Evolutionary conservation across 2,888 invertebrate species (phyloP), one percentile per base, ranked within the genome.

Genomic region (Trachelus tabidus): DNA sequence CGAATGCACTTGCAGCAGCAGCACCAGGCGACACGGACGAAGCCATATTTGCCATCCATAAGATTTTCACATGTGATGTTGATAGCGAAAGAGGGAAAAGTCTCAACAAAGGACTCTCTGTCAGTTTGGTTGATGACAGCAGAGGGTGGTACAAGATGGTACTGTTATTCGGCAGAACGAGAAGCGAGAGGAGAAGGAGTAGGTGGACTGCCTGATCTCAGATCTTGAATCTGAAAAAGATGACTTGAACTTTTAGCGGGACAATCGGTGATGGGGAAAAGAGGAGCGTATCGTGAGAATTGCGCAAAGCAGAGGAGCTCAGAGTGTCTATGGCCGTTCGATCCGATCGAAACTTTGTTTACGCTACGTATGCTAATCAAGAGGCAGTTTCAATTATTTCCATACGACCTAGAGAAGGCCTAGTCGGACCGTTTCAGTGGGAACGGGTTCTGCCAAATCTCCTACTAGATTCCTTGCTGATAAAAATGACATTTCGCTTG

Each of bases 351-450:
- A 75, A 77, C 73, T 82, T 83, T 83, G 83, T 85, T 86, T 83
- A 84, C 79, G 79, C 83, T 81, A 82, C 83, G 83, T 83, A 87
- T 87, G 87, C 84, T 85, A 87, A 87, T 87, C 34, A 69, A 79
- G 34, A 40, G 73, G 74, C 23, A 73, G 56, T 56, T 35, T 11
- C 12, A 73, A 75, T 76, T 68, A 35, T 68, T 77, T 77, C 71
- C 79, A 75, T 81, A 81, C 80, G 83, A 82, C 83, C 83, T 82
- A 81, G 81, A 85, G 84, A 86, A 83, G 81, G 78, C 81, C 79
- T 76, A 75, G 15, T 56, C 23, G 23, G 1, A 9, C 31, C 69
- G 11, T 33, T 69, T 56, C 40, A 69, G 34, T 76, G 34, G 74
- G 71, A 69, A 68, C 80, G 75, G 37, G 73, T 81, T 79, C 76